Percentiles rank a stretch among this genome's conserved stretches.
Evolutionary conservation across 2,113 vertebrate species (phyloP).

Genomic region (Sterrhoptilus dennistouni): DNA sequence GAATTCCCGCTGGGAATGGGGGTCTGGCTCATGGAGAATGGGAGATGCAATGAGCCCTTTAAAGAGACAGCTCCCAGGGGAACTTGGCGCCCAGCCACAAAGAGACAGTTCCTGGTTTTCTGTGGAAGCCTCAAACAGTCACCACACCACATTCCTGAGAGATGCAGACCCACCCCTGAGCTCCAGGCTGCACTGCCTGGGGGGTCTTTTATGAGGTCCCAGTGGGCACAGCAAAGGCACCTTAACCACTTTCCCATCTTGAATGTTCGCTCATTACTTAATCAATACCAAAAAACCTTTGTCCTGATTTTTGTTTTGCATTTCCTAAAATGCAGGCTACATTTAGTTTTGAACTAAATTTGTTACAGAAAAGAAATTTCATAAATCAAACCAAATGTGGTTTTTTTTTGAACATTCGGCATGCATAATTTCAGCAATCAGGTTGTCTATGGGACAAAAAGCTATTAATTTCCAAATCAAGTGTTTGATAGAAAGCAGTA

Average conservation of each 20-base stretch:
- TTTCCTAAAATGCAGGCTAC: not conserved
- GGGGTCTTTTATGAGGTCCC: not conserved
- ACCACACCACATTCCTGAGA: not conserved
- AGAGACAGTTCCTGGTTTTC: not conserved
- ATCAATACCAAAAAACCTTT: not conserved
- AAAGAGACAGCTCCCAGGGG: conserved; percentile 74
- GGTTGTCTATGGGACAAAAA: not conserved
- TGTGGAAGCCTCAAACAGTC: not conserved
- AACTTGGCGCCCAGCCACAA: not conserved
- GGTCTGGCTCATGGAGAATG: conserved; percentile 35
- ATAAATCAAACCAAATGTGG: not conserved
- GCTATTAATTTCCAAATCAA: not conserved
- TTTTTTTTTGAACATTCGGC: not conserved
- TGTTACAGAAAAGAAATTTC: not conserved
- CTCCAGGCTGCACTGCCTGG: not conserved
- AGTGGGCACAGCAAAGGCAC: rapidly evolving
- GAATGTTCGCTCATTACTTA: not conserved
- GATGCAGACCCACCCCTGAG: not conserved
- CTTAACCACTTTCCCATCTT: not conserved
- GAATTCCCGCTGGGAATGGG: conserved; percentile 35
- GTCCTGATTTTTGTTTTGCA: no score
- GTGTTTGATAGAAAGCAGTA: not conserved
- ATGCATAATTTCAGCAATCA: not conserved
- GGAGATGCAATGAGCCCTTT: conserved; percentile 55
- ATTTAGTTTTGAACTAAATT: not conserved